phyloP scores from a whole-genome alignment of 2,113 vertebrate genomes.

The Erinaceus europaeus region DNA sequence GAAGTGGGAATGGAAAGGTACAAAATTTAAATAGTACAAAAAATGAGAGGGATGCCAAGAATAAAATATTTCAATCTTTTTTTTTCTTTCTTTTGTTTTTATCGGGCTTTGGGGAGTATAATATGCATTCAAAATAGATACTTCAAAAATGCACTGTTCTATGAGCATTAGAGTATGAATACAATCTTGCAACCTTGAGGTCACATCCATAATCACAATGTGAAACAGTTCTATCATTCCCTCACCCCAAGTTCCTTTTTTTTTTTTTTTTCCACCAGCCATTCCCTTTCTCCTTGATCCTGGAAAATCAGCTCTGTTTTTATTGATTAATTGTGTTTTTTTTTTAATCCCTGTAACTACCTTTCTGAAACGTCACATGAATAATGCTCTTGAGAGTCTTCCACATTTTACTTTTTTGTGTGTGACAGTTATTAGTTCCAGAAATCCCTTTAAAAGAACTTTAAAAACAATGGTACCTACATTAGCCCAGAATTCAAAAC shows the following conservation, averaged over 20 bases:
- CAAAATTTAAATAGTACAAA: neutral
- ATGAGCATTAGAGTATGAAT: neutral
- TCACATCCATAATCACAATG: neutral
- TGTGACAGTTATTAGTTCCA: neutral
- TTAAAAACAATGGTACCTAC: neutral
- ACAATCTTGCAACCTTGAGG: neutral
- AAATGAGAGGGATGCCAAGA: neutral
- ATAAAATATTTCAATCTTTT: too few species aligned
- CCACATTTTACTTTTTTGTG: neutral
- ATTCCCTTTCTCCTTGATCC: neutral
- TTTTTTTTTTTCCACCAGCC: too few species aligned
- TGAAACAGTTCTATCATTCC: neutral
- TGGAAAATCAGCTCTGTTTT: neutral
- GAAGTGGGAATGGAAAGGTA: neutral
- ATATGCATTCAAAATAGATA: neutral
- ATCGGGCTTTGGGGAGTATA: too few species aligned
- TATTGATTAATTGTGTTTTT: too few species aligned
- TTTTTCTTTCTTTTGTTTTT: too few species aligned
- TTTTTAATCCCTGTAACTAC: neutral
- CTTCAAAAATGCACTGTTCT: neutral
- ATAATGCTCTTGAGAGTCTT: constrained; percentile 14
- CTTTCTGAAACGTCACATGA: constrained; percentile 3
- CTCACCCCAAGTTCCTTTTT: neutral
- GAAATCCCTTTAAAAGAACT: constrained; percentile 25
- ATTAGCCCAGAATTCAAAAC: neutral